These are phyloP conservation scores for Eleutherodactylus coqui DNA, from an alignment of 2,797 vertebrate species.

Conservation along the genomic window DNA sequence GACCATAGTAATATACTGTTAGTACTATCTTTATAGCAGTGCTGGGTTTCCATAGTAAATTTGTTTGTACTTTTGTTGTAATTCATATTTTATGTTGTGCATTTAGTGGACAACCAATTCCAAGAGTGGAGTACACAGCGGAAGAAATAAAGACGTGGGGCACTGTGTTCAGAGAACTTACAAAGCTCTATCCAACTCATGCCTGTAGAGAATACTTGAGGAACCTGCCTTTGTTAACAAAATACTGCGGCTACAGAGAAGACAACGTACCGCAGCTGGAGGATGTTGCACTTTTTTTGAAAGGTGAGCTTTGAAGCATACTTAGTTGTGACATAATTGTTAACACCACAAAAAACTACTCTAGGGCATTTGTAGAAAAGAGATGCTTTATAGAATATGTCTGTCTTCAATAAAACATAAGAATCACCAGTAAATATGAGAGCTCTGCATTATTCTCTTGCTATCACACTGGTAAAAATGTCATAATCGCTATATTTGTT, in stretches of 20 bases:
- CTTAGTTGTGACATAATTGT: not conserved
- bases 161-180: slow-evolving; percentile 90
- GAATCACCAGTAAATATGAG: too few relatives aligned
- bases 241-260: slow-evolving; percentile 91
- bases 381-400: too few relatives aligned
- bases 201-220: slow-evolving; percentile 94
- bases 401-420: too few relatives aligned
- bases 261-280: slow-evolving; percentile 96
- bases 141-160: slow-evolving; percentile 96
- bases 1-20: not conserved
- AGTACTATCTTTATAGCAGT: not conserved
- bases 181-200: slow-evolving; percentile 93
- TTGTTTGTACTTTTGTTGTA: not conserved
- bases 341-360: not conserved
- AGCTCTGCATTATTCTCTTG: too few relatives aligned
- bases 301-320: slow-evolving; percentile 77
- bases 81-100: slow-evolving; percentile 3
- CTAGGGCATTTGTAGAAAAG: not conserved
- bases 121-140: slow-evolving; percentile 86
- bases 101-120: slow-evolving; percentile 90
- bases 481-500: too few relatives aligned
- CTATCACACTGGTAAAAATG: too few relatives aligned
- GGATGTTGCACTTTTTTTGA: slow-evolving; percentile 90
- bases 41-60: not conserved
- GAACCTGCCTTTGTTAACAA: slow-evolving; percentile 91